These are phyloP conservation scores for Pangasianodon hypophthalmus DNA, from an alignment of 2,113 vertebrate species.

Conservation along the genomic window DNA sequence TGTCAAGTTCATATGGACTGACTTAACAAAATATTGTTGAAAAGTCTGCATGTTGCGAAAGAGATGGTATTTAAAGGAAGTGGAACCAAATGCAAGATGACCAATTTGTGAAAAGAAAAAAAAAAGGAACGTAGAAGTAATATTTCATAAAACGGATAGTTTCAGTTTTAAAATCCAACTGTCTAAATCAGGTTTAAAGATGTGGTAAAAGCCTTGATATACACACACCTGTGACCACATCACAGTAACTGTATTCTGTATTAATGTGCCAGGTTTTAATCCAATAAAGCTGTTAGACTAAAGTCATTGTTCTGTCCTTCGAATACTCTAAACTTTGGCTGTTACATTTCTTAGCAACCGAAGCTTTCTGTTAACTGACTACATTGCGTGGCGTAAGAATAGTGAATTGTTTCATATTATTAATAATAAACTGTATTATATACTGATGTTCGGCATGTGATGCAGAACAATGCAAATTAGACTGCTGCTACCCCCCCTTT, in stretches of 20 bases:
- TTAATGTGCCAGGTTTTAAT: not conserved
- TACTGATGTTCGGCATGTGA: not conserved
- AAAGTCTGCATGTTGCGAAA: not conserved
- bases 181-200: not conserved
- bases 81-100: constrained; percentile 8
- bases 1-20: not conserved
- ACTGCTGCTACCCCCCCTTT: not conserved
- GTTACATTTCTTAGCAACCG: not conserved
- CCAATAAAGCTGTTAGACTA: not conserved
- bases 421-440: not conserved
- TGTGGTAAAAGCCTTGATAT: not conserved
- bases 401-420: not conserved
- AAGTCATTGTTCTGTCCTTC: not conserved
- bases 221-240: not conserved
- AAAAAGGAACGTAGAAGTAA: not conserved
- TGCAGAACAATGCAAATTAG: not conserved
- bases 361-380: not conserved
- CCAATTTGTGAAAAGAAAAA: not conserved
- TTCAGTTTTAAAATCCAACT: not conserved
- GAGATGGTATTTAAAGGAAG: not conserved
- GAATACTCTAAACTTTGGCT: not conserved
- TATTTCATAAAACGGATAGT: not conserved
- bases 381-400: not conserved
- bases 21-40: not conserved
- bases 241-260: not conserved